Conservation (phyloP, 2,888 invertebrate species). For the Drosophila peninsularis region DNA sequence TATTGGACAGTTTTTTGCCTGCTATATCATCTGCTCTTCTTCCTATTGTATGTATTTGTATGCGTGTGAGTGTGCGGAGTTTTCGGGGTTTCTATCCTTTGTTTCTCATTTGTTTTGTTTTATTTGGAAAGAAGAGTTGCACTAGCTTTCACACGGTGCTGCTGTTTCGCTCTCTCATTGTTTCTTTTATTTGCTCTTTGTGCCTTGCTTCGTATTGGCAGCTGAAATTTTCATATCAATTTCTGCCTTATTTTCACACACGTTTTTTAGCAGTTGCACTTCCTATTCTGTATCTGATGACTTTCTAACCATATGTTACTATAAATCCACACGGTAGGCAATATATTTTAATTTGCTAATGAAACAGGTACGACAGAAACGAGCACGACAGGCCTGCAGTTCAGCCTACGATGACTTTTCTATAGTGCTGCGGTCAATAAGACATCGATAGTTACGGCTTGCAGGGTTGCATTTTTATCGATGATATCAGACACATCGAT, state of each 20-base stretch:
- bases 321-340: slow-evolving; percentile 5
- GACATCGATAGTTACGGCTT: slow-evolving; percentile 15
- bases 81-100: slow-evolving; percentile 80
- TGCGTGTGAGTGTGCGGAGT: slow-evolving; percentile 66
- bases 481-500: slow-evolving; percentile 7
- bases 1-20: slow-evolving; percentile 52
- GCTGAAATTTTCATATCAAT: slow-evolving; percentile 58
- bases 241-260: slow-evolving; percentile 31
- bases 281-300: not conserved
- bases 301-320: slow-evolving; percentile 2
- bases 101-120: slow-evolving; percentile 81
- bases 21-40: slow-evolving; percentile 67
- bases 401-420: slow-evolving; percentile 51
- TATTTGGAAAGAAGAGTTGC: slow-evolving; percentile 75
- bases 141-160: slow-evolving; percentile 54
- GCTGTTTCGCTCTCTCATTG: slow-evolving; percentile 68
- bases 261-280: slow-evolving; percentile 8
- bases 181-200: slow-evolving; percentile 68
- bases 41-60: slow-evolving; percentile 69
- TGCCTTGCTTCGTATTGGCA: slow-evolving; percentile 67
- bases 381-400: slow-evolving; percentile 47
- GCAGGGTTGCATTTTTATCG: slow-evolving; percentile 14
- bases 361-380: slow-evolving; percentile 34
- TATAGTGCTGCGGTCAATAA: slow-evolving; percentile 36
- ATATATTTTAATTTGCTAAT: slow-evolving; percentile 23